Percentiles rank a stretch among this genome's conserved stretches.
These are phyloP conservation scores for Biston betularia DNA, from an alignment of 2,888 invertebrate genomes.

Conservation along the genomic window DNA sequence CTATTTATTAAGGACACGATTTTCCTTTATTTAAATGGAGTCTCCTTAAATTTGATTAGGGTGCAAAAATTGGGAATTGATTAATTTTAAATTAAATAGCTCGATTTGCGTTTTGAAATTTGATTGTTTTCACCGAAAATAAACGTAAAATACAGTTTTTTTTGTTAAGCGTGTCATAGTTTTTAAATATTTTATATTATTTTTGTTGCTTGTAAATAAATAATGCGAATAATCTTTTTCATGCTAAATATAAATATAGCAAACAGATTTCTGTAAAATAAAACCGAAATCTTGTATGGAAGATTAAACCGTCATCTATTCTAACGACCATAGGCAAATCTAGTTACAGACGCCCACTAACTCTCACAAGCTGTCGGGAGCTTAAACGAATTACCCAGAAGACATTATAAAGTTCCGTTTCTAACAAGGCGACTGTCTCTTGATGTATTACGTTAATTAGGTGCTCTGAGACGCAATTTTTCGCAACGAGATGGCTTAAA, in stretches of 20 bases:
- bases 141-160: background rate
- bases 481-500: conserved; percentile 39
- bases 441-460: conserved; percentile 66
- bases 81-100: conserved; percentile 28
- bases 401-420: conserved; percentile 43
- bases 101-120: background rate
- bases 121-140: background rate
- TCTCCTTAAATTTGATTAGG: conserved; percentile 46
- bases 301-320: conserved; percentile 27
- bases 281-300: background rate
- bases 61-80: conserved; percentile 27
- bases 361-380: conserved; percentile 35
- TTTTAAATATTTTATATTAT: background rate
- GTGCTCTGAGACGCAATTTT: conserved; percentile 54
- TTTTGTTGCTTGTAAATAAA: background rate
- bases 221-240: no score
- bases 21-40: conserved; percentile 45
- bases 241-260: no score
- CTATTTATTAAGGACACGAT: conserved; percentile 46
- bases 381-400: conserved; percentile 41
- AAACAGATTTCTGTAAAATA: background rate
- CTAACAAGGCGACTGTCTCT: conserved; percentile 42
- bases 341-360: conserved; percentile 36
- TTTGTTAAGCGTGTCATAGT: background rate
- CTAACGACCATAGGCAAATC: conserved; percentile 36